Percentiles rank a stretch among this genome's conserved stretches.
These are phyloP conservation scores for Cerastoderma edule DNA, from an alignment of 2,888 invertebrate genomes.

Conservation along the genomic window DNA sequence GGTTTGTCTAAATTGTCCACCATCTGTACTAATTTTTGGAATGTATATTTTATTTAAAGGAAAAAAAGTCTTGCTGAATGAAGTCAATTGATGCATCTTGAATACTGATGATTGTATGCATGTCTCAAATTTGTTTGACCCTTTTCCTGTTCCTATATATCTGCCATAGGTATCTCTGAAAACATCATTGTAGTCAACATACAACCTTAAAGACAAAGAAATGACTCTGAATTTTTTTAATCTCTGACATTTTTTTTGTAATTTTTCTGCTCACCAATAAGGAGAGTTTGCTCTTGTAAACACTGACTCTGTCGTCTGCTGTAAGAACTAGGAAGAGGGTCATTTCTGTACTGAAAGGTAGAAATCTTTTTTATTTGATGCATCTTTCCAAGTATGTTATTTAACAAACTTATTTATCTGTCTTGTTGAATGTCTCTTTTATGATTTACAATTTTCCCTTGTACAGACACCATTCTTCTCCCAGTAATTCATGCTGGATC, in stretches of 20 bases:
- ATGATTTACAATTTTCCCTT: background rate
- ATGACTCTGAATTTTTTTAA: no score
- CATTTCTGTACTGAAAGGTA: constrained; percentile 21
- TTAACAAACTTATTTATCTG: constrained; percentile 4
- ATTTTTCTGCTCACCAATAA: no score
- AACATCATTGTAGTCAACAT: no score
- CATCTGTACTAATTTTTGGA: constrained; percentile 17
- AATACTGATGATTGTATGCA: background rate
- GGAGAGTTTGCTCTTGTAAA: no score
- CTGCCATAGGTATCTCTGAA: no score
- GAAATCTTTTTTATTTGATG: constrained; percentile 21
- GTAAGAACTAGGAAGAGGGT: no score
- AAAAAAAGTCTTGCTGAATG: constrained; percentile 7
- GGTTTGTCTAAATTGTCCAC: constrained; percentile 4
- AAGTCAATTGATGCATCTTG: constrained; percentile 18
- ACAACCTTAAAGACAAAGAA: no score
- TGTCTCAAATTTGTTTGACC: constrained; percentile 11
- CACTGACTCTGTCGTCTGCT: no score
- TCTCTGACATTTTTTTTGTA: no score
- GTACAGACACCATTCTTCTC: no score
- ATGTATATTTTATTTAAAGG: constrained; percentile 10
- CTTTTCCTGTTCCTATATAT: no score
- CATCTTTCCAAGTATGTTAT: background rate
- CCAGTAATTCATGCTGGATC: no score
- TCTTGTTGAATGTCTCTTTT: background rate